These are phyloP conservation scores for Lamellibrachia columna DNA, from an alignment of 2,888 invertebrate species.

Conservation along the genomic window DNA sequence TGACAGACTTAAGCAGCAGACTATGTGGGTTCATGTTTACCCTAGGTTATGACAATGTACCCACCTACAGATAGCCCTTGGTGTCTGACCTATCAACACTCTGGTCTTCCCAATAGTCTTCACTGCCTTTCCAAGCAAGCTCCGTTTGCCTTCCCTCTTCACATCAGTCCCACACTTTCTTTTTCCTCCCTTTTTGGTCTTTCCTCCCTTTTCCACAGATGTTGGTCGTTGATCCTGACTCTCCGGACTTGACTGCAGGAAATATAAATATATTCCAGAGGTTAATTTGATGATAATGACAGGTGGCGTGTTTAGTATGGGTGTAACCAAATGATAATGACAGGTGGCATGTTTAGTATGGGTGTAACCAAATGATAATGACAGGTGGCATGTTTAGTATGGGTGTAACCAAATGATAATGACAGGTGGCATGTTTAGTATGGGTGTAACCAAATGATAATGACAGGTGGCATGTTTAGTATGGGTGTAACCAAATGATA, in stretches of 20 bases:
- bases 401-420: neutral
- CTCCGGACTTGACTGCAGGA: neutral
- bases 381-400: neutral
- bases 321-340: too few species aligned
- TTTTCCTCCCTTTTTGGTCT: neutral
- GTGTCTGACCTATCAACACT: slow-evolving; percentile 6
- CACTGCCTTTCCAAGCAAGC: neutral
- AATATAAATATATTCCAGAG: neutral
- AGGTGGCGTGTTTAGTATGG: too few species aligned
- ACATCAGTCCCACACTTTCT: neutral
- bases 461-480: too few species aligned
- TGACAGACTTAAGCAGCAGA: too few species aligned
- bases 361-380: too few species aligned
- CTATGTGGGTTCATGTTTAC: neutral
- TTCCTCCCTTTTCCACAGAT: neutral
- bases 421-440: neutral
- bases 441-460: too few species aligned
- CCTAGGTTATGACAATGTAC: neutral
- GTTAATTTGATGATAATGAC: too few species aligned
- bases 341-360: too few species aligned
- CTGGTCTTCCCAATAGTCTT: neutral
- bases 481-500: too few species aligned
- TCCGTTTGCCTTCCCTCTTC: neutral
- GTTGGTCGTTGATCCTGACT: neutral
- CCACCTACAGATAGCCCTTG: neutral